Evolutionary conservation across 2,797 vertebrate genomes (phyloP), one percentile per base, ranked within the genome.

Genomic region (Varecia variegata): DNA sequence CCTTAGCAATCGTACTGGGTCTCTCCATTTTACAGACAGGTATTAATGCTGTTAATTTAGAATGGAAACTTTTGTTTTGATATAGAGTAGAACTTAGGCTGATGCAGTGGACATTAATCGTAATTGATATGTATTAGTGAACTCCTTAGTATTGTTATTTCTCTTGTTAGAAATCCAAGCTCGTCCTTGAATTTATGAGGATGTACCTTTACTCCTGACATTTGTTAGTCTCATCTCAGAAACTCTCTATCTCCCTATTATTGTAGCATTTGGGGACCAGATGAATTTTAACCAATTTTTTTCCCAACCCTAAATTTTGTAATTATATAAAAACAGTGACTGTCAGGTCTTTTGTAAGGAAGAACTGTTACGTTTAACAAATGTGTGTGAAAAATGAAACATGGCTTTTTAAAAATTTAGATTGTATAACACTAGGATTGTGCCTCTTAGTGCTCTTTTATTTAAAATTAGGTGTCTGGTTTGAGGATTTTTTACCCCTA

Each of bases 321-420:
- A 93, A 45, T 90, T 95, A 68, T 45, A 15, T 82, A 8, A 82
- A 88, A 88, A 65, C 47, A 94, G 71, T 91, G 65, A 92, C 8
- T 7, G 5, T 73, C 25, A 70, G 15, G 1, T 91, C 58, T 85
- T 92, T 92, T 91, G 45, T 92, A 88, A 88, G 52, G 74, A 92
- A 89, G 18, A 47, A 92, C 32, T 90, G 6, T 95, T 92, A 50
- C 35, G 35, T 68, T 95, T 86, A 95, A 93, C 43, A 96, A 87
- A 94, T 90, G 21, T 56, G 7, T 90, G 18, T 54, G 35, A 85
- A 91, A 94, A 97, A 30, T 85, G 43, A 90, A 96, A 79, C 7
- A 25, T 15, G 32, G 15, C 32, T 74, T 74, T 96, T 89, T 96
- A 80, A 94, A 96, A 87, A 45, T 88, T 76, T 92, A 89, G 38